A percentile compares a stretch with the other conserved stretches of the same genome.
phyloP scores from a whole-genome alignment of 2,888 invertebrate genomes.

The Leucophenga montana region DNA sequence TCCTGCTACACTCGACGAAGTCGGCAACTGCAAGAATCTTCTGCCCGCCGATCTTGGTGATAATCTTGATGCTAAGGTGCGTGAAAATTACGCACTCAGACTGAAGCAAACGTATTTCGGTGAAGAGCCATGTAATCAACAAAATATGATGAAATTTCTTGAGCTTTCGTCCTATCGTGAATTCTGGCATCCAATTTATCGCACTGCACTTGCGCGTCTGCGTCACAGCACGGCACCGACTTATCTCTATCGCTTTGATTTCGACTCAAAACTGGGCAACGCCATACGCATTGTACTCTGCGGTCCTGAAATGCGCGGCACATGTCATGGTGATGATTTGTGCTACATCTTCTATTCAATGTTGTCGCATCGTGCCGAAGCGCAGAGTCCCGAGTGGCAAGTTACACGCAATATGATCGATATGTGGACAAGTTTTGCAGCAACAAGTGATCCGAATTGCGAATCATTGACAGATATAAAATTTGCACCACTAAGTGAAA shows the following conservation, averaged over 20 bases:
- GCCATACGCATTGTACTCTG: constrained; percentile 65
- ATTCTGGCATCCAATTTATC: constrained; percentile 70
- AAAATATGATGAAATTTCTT: constrained; percentile 70
- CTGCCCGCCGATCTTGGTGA: constrained; percentile 61
- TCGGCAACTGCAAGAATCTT: constrained; percentile 62
- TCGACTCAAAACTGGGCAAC: constrained; percentile 67
- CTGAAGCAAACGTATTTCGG: constrained; percentile 66
- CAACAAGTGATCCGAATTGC: constrained; percentile 56
- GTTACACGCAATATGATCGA: constrained; percentile 54
- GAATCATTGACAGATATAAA: constrained; percentile 37
- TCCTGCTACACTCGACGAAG: constrained; percentile 64
- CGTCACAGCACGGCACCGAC: constrained; percentile 63
- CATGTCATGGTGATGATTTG: constrained; percentile 71
- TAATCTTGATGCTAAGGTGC: constrained; percentile 50
- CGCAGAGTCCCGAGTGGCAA: constrained; percentile 53
- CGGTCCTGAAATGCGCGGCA: constrained; percentile 62
- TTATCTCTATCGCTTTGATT: constrained; percentile 71
- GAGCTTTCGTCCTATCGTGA: constrained; percentile 66
- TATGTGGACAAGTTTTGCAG: constrained; percentile 62
- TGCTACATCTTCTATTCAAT: constrained; percentile 68
- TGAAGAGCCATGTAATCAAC: constrained; percentile 59
- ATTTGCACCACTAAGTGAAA: constrained; percentile 45
- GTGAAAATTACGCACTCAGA: constrained; percentile 54
- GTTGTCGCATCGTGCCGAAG: constrained; percentile 55
- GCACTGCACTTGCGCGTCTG: constrained; percentile 59